Evolutionary conservation across 2,797 vertebrate genomes (phyloP).

Genomic region (Bryconaethiops microstoma): DNA sequence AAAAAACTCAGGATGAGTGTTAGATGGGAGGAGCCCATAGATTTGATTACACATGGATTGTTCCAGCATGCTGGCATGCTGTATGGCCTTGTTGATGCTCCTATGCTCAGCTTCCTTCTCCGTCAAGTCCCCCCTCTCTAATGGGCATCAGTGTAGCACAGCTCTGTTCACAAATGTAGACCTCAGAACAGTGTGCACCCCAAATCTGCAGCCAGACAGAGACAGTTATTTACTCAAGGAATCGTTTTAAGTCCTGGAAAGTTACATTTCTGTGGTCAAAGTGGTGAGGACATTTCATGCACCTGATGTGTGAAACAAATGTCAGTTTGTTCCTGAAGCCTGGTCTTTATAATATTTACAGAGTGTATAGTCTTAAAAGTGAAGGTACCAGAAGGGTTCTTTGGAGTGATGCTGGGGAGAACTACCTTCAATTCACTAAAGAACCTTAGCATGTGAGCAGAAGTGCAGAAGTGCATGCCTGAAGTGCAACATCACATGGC

Average conservation of each 20-base stretch:
- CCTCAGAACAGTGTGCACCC: not conserved
- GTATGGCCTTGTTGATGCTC: constrained; percentile 11
- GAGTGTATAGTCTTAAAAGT: too few species aligned
- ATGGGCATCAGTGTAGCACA: constrained; percentile 27
- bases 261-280: not conserved
- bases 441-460: too few species aligned
- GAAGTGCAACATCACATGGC: too few species aligned
- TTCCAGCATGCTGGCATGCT: constrained; percentile 13
- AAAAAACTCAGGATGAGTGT: constrained; percentile 28
- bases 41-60: constrained; percentile 36
- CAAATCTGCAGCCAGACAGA: not conserved
- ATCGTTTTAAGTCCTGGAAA: not conserved
- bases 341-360: too few species aligned
- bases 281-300: not conserved
- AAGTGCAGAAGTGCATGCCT: too few species aligned
- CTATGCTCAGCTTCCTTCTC: not conserved
- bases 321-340: not conserved
- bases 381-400: too few species aligned
- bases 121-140: constrained; percentile 27
- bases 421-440: too few species aligned
- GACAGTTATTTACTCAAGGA: not conserved
- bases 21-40: not conserved
- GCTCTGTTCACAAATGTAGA: constrained; percentile 27
- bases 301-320: not conserved
- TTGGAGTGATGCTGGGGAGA: too few species aligned